Evolutionary conservation across 2,888 invertebrate genomes (phyloP).

Genomic region (Bombyx huttoni): DNA sequence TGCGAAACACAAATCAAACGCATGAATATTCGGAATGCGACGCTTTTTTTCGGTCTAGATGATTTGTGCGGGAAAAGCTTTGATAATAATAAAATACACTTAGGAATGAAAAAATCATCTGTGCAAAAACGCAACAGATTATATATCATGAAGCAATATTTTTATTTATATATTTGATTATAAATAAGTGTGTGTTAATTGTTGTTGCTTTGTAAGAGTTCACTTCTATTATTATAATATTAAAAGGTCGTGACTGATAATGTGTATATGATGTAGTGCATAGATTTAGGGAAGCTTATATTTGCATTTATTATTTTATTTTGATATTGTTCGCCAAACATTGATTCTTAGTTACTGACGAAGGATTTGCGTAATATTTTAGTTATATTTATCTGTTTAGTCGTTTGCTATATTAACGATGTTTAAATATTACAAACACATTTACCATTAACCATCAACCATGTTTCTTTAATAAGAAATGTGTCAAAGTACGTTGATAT

Average conservation of each 20-base stretch:
- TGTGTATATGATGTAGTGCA: slow-evolving; percentile 4
- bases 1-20: background rate
- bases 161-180: background rate
- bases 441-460: too few relatives aligned
- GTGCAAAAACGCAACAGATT: background rate
- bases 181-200: background rate
- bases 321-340: background rate
- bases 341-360: background rate
- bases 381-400: background rate
- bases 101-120: background rate
- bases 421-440: too few relatives aligned
- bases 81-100: background rate
- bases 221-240: background rate
- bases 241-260: background rate
- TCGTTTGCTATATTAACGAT: too few relatives aligned
- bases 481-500: too few relatives aligned
- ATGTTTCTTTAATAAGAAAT: too few relatives aligned
- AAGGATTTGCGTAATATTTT: background rate
- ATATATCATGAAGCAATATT: background rate
- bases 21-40: background rate
- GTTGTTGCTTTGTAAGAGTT: background rate
- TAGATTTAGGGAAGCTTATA: slow-evolving; percentile 22
- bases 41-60: background rate
- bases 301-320: slow-evolving; percentile 36
- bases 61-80: background rate